Conservation (phyloP, 2,113 vertebrate genomes). For the Equus przewalskii region DNA sequence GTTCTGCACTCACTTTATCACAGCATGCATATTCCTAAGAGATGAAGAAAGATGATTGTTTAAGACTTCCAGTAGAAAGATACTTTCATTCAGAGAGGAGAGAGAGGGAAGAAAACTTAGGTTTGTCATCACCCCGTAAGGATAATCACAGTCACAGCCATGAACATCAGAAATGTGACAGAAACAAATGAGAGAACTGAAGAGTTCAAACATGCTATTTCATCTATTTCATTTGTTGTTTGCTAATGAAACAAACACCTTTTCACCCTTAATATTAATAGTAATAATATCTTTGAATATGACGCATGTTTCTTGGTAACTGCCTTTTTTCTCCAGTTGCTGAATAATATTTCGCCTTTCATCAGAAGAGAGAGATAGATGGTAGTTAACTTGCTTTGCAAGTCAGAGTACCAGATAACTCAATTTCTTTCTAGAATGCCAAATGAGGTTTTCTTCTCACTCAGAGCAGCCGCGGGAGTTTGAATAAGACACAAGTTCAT, state of each 20-base stretch:
- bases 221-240: constrained; percentile 66
- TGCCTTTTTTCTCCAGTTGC: constrained; percentile 63
- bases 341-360: constrained; percentile 75
- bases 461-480: neutral
- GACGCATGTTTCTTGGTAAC: constrained; percentile 70
- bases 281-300: constrained; percentile 27
- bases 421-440: constrained; percentile 63
- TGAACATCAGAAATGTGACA: constrained; percentile 41
- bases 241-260: constrained; percentile 57
- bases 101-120: neutral
- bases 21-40: neutral
- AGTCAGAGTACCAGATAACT: constrained; percentile 55
- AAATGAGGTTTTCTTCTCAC: constrained; percentile 68
- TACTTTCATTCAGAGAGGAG: neutral
- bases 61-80: neutral
- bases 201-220: constrained; percentile 40
- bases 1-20: neutral
- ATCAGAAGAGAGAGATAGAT: constrained; percentile 69
- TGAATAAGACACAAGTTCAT: constrained; percentile 60
- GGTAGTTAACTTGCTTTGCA: constrained; percentile 67
- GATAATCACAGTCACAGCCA: constrained; percentile 16
- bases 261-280: constrained; percentile 61
- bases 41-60: neutral
- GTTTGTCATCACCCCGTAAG: neutral
- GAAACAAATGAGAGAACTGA: constrained; percentile 63